Percentiles rank a stretch among this genome's conserved stretches.
phyloP scores from a whole-genome alignment of 30 jellyfish, hydroid and myxozoan species.

The Hydra vulgaris region DNA sequence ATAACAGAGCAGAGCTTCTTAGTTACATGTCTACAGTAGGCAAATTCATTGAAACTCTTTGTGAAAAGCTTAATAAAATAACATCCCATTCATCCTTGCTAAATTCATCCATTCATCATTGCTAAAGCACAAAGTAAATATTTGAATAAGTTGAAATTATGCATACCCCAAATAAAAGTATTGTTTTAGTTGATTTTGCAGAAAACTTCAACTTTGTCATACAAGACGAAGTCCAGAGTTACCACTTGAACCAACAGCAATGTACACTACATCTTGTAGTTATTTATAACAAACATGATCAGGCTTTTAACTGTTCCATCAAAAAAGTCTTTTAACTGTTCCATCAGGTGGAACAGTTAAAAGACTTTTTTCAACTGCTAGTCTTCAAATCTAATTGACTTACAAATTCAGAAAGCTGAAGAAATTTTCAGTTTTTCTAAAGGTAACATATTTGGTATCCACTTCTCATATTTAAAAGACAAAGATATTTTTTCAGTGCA shows the following conservation, averaged over 20 bases:
- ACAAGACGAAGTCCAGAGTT: slow-evolving; percentile 6
- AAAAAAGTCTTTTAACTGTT: background rate
- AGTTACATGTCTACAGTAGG: background rate
- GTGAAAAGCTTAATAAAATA: background rate
- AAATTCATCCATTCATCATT: too few relatives aligned
- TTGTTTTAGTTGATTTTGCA: slow-evolving; percentile 13
- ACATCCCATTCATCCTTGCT: slow-evolving; percentile 10
- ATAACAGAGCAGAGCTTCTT: slow-evolving; percentile 3
- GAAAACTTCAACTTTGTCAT: slow-evolving; percentile 12
- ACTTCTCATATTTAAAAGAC: background rate
- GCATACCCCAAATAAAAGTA: background rate
- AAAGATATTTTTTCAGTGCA: background rate
- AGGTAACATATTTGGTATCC: background rate
- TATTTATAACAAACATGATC: background rate
- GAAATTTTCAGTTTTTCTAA: background rate
- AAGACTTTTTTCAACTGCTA: background rate
- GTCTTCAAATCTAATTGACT: background rate
- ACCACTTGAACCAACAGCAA: background rate
- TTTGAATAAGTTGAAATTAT: background rate
- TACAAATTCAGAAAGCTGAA: background rate
- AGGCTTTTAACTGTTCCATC: background rate
- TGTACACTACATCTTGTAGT: slow-evolving; percentile 1
- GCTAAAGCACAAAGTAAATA: slow-evolving; percentile 10
- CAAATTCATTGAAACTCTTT: slow-evolving; percentile 2
- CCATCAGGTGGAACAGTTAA: background rate